Conservation (phyloP, 2,888 invertebrate genomes). For the Cacoxenus indagator region DNA sequence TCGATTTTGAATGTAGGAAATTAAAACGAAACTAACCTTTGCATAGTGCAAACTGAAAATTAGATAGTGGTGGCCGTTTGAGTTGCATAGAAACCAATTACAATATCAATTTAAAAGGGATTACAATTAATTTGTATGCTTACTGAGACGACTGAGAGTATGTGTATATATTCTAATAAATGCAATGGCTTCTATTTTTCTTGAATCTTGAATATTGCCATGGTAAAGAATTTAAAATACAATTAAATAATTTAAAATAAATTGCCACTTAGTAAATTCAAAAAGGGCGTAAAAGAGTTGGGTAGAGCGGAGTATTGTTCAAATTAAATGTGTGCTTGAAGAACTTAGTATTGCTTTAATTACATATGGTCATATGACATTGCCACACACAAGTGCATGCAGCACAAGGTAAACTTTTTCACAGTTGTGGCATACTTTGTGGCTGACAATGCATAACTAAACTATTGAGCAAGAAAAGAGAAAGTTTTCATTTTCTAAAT, state of each 20-base stretch:
- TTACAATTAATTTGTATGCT: constrained; percentile 45
- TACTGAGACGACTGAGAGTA: not conserved
- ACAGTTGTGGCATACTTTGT: constrained; percentile 34
- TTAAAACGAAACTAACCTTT: not conserved
- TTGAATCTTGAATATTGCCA: too few relatives aligned
- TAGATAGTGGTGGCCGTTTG: constrained; percentile 44
- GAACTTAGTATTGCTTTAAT: too few relatives aligned
- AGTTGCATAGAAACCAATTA: constrained; percentile 54
- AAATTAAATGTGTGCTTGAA: too few relatives aligned
- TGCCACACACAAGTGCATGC: not conserved
- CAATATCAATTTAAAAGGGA: constrained; percentile 63
- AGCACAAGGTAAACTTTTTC: not conserved
- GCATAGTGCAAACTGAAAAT: constrained; percentile 48
- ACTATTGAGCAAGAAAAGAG: not conserved
- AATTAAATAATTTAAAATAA: too few relatives aligned
- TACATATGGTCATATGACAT: not conserved
- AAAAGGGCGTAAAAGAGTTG: too few relatives aligned
- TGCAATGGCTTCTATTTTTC: too few relatives aligned
- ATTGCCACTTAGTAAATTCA: too few relatives aligned
- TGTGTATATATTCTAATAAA: not conserved
- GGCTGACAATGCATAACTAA: not conserved
- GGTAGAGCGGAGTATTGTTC: too few relatives aligned
- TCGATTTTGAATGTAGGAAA: not conserved
- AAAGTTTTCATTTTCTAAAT: not conserved
- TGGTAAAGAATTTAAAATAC: too few relatives aligned